A percentile compares a stretch with the other conserved stretches of the same genome.
Conservation (phyloP, 92 coral and sea anemone genomes). For the Blastomussa wellsi region DNA sequence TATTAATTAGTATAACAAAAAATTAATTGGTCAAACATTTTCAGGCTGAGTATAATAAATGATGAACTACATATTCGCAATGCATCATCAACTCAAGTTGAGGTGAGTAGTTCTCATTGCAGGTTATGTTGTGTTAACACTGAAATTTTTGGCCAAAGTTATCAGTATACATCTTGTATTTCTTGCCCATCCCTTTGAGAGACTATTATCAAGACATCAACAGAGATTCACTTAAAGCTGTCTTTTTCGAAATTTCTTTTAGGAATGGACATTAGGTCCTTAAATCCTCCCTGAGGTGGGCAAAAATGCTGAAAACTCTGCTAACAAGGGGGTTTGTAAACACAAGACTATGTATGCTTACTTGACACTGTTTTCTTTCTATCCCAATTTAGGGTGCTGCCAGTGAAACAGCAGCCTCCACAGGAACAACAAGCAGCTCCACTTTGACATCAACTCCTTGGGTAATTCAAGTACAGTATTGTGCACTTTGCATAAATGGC, state of each 20-base stretch:
- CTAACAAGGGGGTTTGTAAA: not conserved
- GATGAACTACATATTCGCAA: conserved; percentile 87
- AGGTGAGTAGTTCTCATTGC: conserved; percentile 48
- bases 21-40: not conserved
- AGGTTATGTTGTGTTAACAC: not conserved
- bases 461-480: conserved; percentile 13
- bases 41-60: conserved; percentile 82
- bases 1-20: not conserved
- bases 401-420: not conserved
- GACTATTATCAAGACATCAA: not conserved
- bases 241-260: no score
- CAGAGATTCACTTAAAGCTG: no score
- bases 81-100: conserved; percentile 69
- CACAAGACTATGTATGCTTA: not conserved
- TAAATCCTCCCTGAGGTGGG: not conserved
- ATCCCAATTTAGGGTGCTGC: not conserved
- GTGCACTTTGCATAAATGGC: no score
- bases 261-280: not conserved
- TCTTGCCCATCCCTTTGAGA: not conserved
- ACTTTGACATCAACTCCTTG: conserved; percentile 10
- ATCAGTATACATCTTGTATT: not conserved
- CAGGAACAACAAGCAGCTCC: not conserved
- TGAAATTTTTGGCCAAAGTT: not conserved
- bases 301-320: not conserved
- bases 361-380: not conserved